A percentile compares a stretch with the other conserved stretches of the same genome.
Conservation (phyloP, 2,888 invertebrate species). For the Noctua janthe region DNA sequence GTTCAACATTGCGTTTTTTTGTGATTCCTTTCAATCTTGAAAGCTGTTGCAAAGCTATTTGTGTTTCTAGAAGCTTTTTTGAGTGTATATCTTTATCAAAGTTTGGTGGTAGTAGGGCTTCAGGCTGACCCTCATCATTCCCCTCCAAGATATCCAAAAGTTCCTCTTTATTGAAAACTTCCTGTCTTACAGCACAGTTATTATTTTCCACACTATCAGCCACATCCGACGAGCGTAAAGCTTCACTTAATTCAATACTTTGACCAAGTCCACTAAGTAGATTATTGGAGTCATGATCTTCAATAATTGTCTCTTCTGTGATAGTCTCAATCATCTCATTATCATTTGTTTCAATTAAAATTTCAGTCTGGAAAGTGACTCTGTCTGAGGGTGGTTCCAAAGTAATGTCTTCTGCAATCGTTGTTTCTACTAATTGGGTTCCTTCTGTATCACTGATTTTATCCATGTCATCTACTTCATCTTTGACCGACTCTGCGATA, state of each 20-base stretch:
- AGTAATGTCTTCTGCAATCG: conserved; percentile 67
- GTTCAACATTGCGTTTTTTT: conserved; percentile 64
- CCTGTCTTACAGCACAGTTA: conserved; percentile 79
- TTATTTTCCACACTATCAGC: conserved; percentile 82
- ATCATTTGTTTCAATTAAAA: conserved; percentile 83
- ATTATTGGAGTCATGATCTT: conserved; percentile 73
- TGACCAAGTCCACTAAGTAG: conserved; percentile 83
- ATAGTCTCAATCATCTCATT: conserved; percentile 73
- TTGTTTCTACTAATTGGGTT: conserved; percentile 49
- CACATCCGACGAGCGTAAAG: conserved; percentile 81
- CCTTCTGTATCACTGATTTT: conserved; percentile 32
- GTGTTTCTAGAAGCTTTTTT: conserved; percentile 76
- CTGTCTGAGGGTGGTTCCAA: conserved; percentile 69
- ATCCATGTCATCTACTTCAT: conserved; percentile 27
- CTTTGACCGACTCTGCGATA: conserved; percentile 53
- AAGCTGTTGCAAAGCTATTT: conserved; percentile 84
- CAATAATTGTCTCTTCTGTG: conserved; percentile 62
- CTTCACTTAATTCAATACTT: conserved; percentile 85
- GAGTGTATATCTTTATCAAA: conserved; percentile 59
- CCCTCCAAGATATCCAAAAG: conserved; percentile 86
- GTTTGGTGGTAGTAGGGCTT: conserved; percentile 58
- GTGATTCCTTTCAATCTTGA: conserved; percentile 75
- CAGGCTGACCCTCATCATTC: conserved; percentile 77
- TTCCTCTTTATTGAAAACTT: conserved; percentile 88
- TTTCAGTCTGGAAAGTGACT: conserved; percentile 85